Base-by-base conservation (phyloP, 2,888 invertebrate species). In the Tanytarsus gracilentus region DNA sequence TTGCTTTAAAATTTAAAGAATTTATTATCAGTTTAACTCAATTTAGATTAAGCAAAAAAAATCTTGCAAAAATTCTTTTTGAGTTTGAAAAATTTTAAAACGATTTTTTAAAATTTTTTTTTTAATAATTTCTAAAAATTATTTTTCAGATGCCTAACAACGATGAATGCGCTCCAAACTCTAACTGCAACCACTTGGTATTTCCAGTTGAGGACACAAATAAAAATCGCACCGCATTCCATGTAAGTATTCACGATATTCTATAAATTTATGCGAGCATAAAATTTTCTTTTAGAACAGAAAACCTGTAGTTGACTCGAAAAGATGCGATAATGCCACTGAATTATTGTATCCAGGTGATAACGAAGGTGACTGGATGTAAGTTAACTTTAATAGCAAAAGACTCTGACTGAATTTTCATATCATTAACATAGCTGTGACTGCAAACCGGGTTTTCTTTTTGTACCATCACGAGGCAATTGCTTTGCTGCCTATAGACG, bases 281-380 rank as follows among this genome's bases (percentile, higher is more conserved):
- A 18, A 18, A 7, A 48, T 62, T 52, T 56, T 4, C 39, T 64
- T 65, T 39, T 70, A 79, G 79, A 70, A 76, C 63, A 74, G 82
- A 4, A 70, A 72, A 61, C 84, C 85, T 7, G 70, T 84, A 1
- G 79, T 71, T 63, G 71, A 78, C 25, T 83, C 83, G 1, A 74
- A 77, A 0, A 73, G 72, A 66, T 87, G 86, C 67, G 77, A 79
- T 1, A 3, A 16, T 23, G 73, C 74, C 40, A 80, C 82, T 68
- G 83, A 86, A 72, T 68, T 83, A 0, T 76, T 79, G 6, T 86
- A 85, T 68, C 84, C 85, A 0, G 84, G 84, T 1, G 79, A 81
- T 65, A 79, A 80, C 64, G 74, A 72, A 52, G 78, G 79, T 62
- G 81, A 82, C 64, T 84, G 83, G 83, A 78, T 84, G 56, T 56